A percentile compares a stretch with the other conserved stretches of the same genome.
phyloP scores from a whole-genome alignment of 2,797 vertebrate species.

The Meda fulgida region DNA sequence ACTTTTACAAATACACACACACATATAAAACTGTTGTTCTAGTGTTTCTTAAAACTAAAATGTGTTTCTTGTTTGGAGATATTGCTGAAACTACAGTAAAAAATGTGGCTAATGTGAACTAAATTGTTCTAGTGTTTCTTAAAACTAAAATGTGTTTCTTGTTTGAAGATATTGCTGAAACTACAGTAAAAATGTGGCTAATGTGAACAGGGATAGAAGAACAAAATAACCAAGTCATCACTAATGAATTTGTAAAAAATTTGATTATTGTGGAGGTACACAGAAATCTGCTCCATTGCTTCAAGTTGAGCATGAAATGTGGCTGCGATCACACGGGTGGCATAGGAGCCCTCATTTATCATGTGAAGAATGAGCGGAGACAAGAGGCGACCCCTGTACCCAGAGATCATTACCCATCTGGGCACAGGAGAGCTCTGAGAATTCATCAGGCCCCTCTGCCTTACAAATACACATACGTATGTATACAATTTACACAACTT shows the following conservation, averaged over 20 bases:
- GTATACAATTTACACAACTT: conserved; percentile 38
- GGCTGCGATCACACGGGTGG: conserved; percentile 77
- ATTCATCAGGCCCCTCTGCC: conserved; percentile 71
- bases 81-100: too few relatives aligned
- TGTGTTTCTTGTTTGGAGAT: not conserved
- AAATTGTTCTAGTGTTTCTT: not conserved
- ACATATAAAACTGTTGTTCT: not conserved
- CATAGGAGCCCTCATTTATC: conserved; percentile 80
- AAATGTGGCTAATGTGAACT: not conserved
- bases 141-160: not conserved
- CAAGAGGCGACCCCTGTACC: conserved; percentile 72
- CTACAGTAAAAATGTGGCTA: not conserved
- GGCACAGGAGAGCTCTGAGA: conserved; percentile 52
- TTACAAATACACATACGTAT: conserved; percentile 47
- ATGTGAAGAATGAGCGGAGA: conserved; percentile 71
- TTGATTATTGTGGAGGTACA: conserved; percentile 79
- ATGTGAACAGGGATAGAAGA: conserved; percentile 1
- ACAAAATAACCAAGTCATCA: conserved; percentile 73
- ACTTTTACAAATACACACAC: not conserved
- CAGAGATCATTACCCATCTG: conserved; percentile 83
- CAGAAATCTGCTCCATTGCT: conserved; percentile 78
- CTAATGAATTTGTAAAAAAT: conserved; percentile 82
- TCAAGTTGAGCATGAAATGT: conserved; percentile 80
- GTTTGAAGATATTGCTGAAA: not conserved
- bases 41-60: not conserved